Percentiles rank a stretch among this genome's conserved stretches.
Conservation (phyloP, 2,888 invertebrate genomes). For the Orchestes rusci region DNA sequence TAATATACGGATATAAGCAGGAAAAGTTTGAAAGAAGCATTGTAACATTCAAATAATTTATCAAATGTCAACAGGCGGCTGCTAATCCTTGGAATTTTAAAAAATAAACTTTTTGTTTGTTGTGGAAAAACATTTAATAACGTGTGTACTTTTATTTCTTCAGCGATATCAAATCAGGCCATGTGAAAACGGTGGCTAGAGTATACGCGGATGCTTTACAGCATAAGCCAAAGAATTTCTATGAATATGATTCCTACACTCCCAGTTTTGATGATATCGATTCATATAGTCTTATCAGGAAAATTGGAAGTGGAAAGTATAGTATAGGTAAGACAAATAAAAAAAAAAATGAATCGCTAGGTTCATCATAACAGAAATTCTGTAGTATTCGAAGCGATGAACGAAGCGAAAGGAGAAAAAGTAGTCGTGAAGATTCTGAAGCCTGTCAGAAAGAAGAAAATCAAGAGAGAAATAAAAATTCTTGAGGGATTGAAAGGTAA, state of each 20-base stretch:
- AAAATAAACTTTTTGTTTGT: no score
- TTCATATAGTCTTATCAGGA: slow-evolving; percentile 37
- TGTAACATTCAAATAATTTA: no score
- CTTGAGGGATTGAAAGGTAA: slow-evolving; percentile 38
- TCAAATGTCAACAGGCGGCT: no score
- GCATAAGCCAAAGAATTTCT: slow-evolving; percentile 37
- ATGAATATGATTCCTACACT: slow-evolving; percentile 39
- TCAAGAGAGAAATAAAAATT: slow-evolving; percentile 43
- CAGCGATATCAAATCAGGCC: slow-evolving; percentile 28
- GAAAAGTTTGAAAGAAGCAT: no score
- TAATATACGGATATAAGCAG: no score
- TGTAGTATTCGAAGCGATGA: slow-evolving; percentile 41
- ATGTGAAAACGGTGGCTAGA: slow-evolving; percentile 35
- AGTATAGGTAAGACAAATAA: slow-evolving; percentile 34
- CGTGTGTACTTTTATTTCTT: slow-evolving; percentile 16
- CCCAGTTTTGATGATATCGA: slow-evolving; percentile 37
- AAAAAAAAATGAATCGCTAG: background rate
- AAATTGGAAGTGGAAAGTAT: slow-evolving; percentile 43
- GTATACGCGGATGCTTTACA: slow-evolving; percentile 39
- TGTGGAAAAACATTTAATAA: no score
- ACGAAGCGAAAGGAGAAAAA: slow-evolving; percentile 34
- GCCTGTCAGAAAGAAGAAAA: slow-evolving; percentile 41
- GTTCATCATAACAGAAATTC: slow-evolving; percentile 18
- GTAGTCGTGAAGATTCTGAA: slow-evolving; percentile 42
- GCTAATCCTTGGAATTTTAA: no score